Conservation (phyloP, 30 jellyfish, hydroid and myxozoan genomes). For the Morbakka virulenta region DNA sequence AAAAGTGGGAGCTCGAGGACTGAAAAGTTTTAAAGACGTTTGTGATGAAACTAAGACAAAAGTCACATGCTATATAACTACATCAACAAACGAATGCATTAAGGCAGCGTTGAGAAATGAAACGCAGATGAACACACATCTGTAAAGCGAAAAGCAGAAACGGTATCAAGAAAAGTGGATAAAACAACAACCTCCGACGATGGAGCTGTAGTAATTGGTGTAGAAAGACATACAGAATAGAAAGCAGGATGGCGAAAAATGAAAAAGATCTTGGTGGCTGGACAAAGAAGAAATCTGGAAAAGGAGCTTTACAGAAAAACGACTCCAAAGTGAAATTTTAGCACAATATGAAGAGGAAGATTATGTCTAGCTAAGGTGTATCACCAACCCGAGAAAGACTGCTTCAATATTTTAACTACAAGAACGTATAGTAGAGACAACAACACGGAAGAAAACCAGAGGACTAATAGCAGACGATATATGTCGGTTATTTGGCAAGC, state of each 20-base stretch:
- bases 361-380: constrained; percentile 2
- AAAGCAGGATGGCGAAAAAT: background rate
- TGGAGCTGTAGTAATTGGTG: background rate
- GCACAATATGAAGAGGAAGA: background rate
- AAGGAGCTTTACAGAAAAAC: background rate
- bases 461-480: constrained; percentile 2
- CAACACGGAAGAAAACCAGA: constrained; percentile 20
- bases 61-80: background rate
- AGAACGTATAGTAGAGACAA: constrained; percentile 22
- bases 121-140: background rate
- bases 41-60: background rate
- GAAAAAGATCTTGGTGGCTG: background rate
- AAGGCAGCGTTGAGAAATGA: background rate
- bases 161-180: background rate
- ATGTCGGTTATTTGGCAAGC: background rate
- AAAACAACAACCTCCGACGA: background rate
- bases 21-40: background rate
- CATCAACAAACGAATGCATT: too few species aligned
- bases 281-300: background rate
- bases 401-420: constrained; percentile 6
- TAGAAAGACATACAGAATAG: background rate
- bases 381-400: constrained; percentile 24
- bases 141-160: background rate
- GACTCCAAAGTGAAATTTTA: constrained; percentile 21
- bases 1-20: background rate